Conservation (phyloP, 2,797 vertebrate genomes). For the Mallotus villosus region DNA sequence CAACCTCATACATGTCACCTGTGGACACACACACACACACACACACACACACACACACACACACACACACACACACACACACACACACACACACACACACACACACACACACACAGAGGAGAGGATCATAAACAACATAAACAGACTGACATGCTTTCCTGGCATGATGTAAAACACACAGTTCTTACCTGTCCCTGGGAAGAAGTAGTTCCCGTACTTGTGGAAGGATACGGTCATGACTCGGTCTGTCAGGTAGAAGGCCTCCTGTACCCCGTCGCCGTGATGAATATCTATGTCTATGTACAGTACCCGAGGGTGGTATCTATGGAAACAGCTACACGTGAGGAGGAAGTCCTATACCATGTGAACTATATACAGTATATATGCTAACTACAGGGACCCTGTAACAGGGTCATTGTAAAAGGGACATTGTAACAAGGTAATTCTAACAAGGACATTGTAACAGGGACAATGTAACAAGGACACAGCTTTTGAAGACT, state of each 20-base stretch:
- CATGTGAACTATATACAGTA: no score
- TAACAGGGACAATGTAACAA: no score
- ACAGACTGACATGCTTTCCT: not conserved
- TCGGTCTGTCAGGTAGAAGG: conserved; percentile 95
- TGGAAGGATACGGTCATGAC: conserved; percentile 99
- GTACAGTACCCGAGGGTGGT: conserved; percentile 96
- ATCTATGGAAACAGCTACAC: conserved; percentile 67
- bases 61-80: conserved; percentile 5
- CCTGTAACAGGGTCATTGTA: no score
- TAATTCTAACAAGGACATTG: no score
- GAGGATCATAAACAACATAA: not conserved
- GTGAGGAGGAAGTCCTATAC: no score
- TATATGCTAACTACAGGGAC: no score
- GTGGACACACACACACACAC: conserved; percentile 11
- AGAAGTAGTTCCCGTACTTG: conserved; percentile 99
- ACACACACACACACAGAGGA: not conserved
- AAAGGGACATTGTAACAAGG: no score
- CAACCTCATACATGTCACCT: conserved; percentile 99
- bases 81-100: conserved; percentile 5
- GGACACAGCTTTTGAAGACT: no score
- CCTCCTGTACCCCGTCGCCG: conserved; percentile 95
- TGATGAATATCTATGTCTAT: conserved; percentile 99
- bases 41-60: conserved; percentile 10
- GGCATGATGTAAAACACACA: no score
- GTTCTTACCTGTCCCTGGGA: conserved; percentile 89